Base-by-base conservation (phyloP, 2,797 vertebrate genomes). In the Tenualosa ilisha region DNA sequence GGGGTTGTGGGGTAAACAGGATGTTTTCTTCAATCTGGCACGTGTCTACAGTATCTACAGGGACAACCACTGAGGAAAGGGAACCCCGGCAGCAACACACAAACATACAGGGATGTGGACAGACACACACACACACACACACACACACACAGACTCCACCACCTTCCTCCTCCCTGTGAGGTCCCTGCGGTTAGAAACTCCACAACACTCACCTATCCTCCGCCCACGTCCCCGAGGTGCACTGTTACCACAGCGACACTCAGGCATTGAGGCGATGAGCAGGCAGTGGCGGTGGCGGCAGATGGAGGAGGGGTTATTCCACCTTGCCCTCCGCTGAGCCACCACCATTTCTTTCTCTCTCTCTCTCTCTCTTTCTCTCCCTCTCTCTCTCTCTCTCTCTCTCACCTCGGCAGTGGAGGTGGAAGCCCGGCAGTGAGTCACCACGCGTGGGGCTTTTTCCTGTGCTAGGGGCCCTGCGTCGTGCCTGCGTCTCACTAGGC, bases 61-160 rank as follows among this genome's bases (percentile, higher is more conserved):
- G 51, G 51, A 54, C 51, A 13, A 15, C 11, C 51, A 54, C 51
- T 15, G 51, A 54, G 51, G 51, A 54, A 54, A 54, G 51, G 51
- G 51, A 54, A 54, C 51, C 51, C 51, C 51, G 8, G 51, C 46
- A 46, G 46, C 3, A 46, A 4, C 46, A 46, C 46, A 46, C 46
- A 46, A 4, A 46, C 46, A 46, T 7, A 46, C 46, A 46, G 4
- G 7, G 4, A 46, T 7, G 31, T 31, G 31, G 31, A 46, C 46
- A 46, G 11, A 83, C 50, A 82, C 13, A 82, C n/a, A 24, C 26
- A 22, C 82, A 82, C n/a, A 82, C 81, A 82, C 49, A 65, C n/a
- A 84, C 43, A 68, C 63, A 26, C 61, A 65, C n/a, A 68, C 61
- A 65, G 8, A 68, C 59, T 63, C n/a, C n/a, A 24, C 59, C 59